Evolutionary conservation across 2,888 invertebrate species (phyloP), one percentile per base, ranked within the genome.

Genomic region (Mesorhabditis sp.): DNA sequence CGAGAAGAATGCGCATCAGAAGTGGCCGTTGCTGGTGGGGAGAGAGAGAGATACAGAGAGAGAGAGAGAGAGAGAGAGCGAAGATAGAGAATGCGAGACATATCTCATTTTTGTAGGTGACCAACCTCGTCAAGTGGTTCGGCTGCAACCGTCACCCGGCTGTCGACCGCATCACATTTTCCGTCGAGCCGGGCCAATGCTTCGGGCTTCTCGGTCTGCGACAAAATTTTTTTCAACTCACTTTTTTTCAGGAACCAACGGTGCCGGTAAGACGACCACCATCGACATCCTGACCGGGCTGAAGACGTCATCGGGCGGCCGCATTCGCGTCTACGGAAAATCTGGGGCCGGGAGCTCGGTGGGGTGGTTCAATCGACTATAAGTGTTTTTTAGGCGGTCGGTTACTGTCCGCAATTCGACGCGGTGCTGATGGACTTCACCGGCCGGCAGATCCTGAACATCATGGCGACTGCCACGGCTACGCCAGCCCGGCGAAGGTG

Each of bases 141-240:
- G 72, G 73, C 62, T 45, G 50, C 28, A 28, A 28, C 6, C 63
- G 66, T 28, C 50, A 74, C 44, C 68, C 72, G 28, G 82, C 82
- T 28, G 76, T 82, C 45, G 67, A 75, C 41, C 68, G 70, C 42
- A 43, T 83, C 62, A 76, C 76, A 3, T 72, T 83, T 67, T 75
- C 76, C 5, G 78, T 83, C 10, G 69, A 66, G 13, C 67, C 74
- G 28, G 72, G 65, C 43, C 80, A 83, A 62, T 83, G 83, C 66
- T 83, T 83, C 66, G 83, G 83, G 6, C 68, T 83, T 63, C 69
- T 83, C 5, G 83, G 83, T 28, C 2, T 28, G 28, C 1, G 28
- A 28, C 28, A 2, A 28, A 28, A 28, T 1, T 1, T 28, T 28
- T 28, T 28, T 28, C 28, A 2, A 28, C 28, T 28, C 1, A 28